phyloP scores from a whole-genome alignment of 2,797 vertebrate genomes.

The Halcyon smyrnensis region DNA sequence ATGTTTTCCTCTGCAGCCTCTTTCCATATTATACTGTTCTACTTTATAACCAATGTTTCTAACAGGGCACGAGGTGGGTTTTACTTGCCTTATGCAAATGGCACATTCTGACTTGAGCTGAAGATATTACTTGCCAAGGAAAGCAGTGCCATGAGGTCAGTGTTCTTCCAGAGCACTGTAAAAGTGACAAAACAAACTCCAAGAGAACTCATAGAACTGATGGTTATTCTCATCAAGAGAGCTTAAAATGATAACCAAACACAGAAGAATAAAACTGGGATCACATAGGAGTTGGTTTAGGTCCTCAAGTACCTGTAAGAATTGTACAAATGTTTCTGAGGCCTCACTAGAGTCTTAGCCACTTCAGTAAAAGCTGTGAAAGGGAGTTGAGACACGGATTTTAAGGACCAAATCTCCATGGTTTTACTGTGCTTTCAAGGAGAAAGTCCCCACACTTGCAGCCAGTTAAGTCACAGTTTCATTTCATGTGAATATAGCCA shows the following conservation, averaged over 20 bases:
- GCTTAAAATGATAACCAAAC: background rate
- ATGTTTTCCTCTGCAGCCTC: background rate
- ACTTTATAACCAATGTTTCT: background rate
- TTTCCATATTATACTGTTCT: background rate
- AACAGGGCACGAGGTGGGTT: background rate
- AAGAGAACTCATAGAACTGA: background rate
- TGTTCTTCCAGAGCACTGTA: background rate
- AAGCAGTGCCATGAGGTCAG: background rate
- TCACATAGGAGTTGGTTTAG: background rate
- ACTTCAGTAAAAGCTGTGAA: background rate
- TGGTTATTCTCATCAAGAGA: background rate
- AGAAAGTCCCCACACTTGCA: background rate
- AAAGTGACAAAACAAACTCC: background rate
- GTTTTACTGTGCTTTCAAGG: background rate
- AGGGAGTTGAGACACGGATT: background rate
- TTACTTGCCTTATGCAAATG: background rate
- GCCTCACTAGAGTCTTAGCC: background rate
- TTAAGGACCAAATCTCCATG: background rate
- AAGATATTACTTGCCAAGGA: background rate
- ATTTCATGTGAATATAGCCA: background rate
- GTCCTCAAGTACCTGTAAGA: background rate
- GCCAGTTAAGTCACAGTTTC: background rate
- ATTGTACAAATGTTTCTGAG: background rate
- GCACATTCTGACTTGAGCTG: background rate
- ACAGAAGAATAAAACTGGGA: background rate